These are phyloP conservation scores for Thaleichthys pacificus DNA, from an alignment of 2,797 vertebrate genomes.

Conservation along the genomic window DNA sequence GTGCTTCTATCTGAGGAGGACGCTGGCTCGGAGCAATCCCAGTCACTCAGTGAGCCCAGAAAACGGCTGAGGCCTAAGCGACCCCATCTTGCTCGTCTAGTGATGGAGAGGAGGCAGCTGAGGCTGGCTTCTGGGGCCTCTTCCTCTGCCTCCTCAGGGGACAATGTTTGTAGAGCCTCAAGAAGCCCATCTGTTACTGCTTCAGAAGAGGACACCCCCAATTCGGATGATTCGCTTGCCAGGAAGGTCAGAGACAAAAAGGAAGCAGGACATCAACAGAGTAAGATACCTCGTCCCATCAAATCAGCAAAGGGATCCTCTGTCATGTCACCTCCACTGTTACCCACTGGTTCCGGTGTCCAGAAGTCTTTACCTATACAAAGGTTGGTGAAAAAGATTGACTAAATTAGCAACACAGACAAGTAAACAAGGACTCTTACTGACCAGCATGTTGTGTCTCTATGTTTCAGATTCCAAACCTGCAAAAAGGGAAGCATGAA, in stretches of 20 bases:
- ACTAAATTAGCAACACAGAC: neutral
- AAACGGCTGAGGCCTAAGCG: slow-evolving; percentile 72
- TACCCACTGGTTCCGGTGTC: slow-evolving; percentile 19
- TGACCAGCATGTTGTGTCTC: slow-evolving; percentile 1
- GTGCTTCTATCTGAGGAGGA: slow-evolving; percentile 85
- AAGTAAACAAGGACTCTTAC: neutral
- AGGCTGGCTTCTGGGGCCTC: slow-evolving; percentile 75
- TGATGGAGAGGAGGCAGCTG: slow-evolving; percentile 83
- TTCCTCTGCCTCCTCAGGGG: slow-evolving; percentile 77
- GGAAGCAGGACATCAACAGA: slow-evolving; percentile 52
- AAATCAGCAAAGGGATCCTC: slow-evolving; percentile 50
- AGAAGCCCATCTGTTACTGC: slow-evolving; percentile 78
- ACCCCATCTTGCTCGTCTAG: slow-evolving; percentile 78
- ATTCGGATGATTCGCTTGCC: slow-evolving; percentile 74
- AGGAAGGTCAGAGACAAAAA: slow-evolving; percentile 60
- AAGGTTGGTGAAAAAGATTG: slow-evolving; percentile 69
- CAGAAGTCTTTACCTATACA: slow-evolving; percentile 57
- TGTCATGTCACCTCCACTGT: slow-evolving; percentile 8
- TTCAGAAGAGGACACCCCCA: slow-evolving; percentile 83
- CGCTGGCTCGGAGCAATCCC: slow-evolving; percentile 81
- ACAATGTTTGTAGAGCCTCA: slow-evolving; percentile 68
- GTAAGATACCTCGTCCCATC: slow-evolving; percentile 82
- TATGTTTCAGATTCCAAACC: slow-evolving; percentile 66
- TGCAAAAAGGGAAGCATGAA: slow-evolving; percentile 58
- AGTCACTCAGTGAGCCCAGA: slow-evolving; percentile 77